A percentile compares a stretch with the other conserved stretches of the same genome.
These are phyloP conservation scores for Benthosema pterotum DNA, from an alignment of 2,797 vertebrate species.

Conservation along the genomic window DNA sequence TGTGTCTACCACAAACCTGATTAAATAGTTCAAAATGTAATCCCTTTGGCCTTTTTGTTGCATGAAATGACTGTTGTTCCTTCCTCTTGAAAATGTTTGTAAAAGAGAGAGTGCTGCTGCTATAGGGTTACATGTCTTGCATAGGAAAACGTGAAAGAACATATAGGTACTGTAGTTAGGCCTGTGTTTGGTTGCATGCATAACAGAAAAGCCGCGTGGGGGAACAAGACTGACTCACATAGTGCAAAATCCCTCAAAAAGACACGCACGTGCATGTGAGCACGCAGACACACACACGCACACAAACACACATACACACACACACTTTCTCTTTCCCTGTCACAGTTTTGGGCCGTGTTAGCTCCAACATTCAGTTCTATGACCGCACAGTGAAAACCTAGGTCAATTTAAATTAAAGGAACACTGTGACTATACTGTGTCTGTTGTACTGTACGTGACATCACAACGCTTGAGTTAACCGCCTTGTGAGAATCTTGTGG, in stretches of 20 bases:
- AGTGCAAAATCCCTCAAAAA: constrained; percentile 92
- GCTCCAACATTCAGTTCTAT: background rate
- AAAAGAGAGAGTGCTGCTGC: constrained; percentile 69
- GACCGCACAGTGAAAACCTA: background rate
- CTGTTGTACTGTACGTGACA: too few relatives aligned
- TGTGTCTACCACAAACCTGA: too few relatives aligned
- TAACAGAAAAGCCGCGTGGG: constrained; percentile 77
- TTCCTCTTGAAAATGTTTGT: constrained; percentile 15
- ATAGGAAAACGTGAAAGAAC: constrained; percentile 77
- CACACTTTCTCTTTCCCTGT: too few relatives aligned
- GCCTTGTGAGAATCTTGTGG: too few relatives aligned
- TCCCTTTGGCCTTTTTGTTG: too few relatives aligned
- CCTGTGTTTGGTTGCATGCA: constrained; percentile 81
- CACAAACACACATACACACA: too few relatives aligned
- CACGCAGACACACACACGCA: too few relatives aligned
- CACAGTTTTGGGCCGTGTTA: too few relatives aligned
- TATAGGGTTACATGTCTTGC: constrained; percentile 73
- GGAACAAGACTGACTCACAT: constrained; percentile 84
- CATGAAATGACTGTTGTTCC: constrained; percentile 28
- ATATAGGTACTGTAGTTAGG: constrained; percentile 53
- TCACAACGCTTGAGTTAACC: too few relatives aligned
- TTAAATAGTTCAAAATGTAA: too few relatives aligned
- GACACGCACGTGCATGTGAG: constrained; percentile 7
- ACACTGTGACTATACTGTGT: too few relatives aligned
- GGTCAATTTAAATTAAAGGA: background rate